Base-by-base conservation (phyloP, 2,888 invertebrate genomes). In the Oscheius sp. region DNA sequence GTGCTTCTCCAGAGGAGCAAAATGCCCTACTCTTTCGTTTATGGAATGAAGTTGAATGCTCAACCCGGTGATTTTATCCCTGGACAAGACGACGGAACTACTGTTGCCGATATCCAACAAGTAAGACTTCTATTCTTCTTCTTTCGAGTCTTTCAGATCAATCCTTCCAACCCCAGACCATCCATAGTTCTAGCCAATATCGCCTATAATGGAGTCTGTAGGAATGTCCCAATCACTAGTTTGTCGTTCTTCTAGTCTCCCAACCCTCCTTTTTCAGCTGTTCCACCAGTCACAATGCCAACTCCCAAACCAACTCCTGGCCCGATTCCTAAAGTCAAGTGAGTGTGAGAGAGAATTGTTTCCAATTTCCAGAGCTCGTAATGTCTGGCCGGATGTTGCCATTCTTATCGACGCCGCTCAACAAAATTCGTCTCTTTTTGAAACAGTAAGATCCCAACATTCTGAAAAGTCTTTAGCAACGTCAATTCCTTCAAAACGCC, bases 321-420 rank as follows among this genome's bases (percentile, higher is more conserved):
- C 1, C 75, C 75, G 2, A 71, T 69, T 33, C n/a, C n/a, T n/a
- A n/a, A n/a, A n/a, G n/a, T n/a, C n/a, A n/a, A n/a, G n/a, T n/a
- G n/a, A 50, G n/a, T n/a, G n/a, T n/a, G n/a, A n/a, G n/a, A n/a
- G n/a, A n/a, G n/a, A n/a, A n/a, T n/a, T n/a, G n/a, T n/a, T 65
- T 2, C 75, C 75, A 3, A 71, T 70, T 42, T 70, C 76, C 1
- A 65, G 73, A 57, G 69, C 70, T 8, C 52, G 74, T 64, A 66
- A 58, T 34, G 66, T 76, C 15, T 76, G 76, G 76, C 72, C 76
- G n/a, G 76, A 76, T 68, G 52, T 76, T 12, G 71, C 72, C 1
- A 57, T 76, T 52, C 58, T 76, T 2, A 72, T 76, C 33, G 76
- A 76, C 29, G 73, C 72, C 5, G 66, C 72, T 5, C 29, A 39